A percentile compares a stretch with the other conserved stretches of the same genome.
Evolutionary conservation across 2,888 invertebrate species (phyloP).

Genomic region (Oxycera nigricornis): DNA sequence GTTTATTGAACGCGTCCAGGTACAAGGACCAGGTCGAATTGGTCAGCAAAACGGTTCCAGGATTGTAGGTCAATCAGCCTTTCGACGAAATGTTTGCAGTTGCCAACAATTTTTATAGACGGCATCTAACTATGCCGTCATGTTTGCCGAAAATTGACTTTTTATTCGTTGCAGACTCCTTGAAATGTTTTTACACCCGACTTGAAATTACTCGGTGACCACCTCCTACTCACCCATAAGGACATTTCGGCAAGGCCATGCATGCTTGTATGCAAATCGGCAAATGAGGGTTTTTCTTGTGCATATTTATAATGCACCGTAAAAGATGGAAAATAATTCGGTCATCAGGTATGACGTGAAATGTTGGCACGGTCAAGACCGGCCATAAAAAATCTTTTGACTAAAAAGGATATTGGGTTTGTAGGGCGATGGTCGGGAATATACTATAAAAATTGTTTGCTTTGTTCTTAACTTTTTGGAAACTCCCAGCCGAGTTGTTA

Average conservation of each 20-base stretch:
- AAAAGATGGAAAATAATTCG: constrained; percentile 25
- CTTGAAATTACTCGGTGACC: constrained; percentile 18
- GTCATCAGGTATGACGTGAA: constrained; percentile 25
- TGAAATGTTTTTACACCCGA: constrained; percentile 1
- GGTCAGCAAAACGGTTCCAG: neutral
- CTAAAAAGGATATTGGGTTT: constrained; percentile 20
- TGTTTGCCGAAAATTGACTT: neutral
- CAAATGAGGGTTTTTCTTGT: constrained; percentile 2
- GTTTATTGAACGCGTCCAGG: constrained; percentile 17
- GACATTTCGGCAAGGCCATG: constrained; percentile 9
- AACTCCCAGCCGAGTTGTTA: constrained; percentile 17
- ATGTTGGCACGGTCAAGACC: neutral
- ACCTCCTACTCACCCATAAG: neutral
- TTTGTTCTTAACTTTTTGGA: constrained; percentile 40
- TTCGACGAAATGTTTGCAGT: constrained; percentile 24
- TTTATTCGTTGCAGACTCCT: neutral
- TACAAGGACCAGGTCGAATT: neutral
- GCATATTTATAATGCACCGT: constrained; percentile 2
- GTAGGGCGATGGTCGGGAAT: constrained; percentile 17
- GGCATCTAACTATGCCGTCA: neutral
- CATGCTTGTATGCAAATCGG: constrained; percentile 18
- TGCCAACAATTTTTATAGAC: constrained; percentile 13
- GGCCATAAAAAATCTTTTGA: constrained; percentile 28
- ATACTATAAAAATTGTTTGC: constrained; percentile 30
- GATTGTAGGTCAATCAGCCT: neutral